Evolutionary conservation across 2,797 vertebrate species (phyloP).

Genomic region (Natrix natrix): DNA sequence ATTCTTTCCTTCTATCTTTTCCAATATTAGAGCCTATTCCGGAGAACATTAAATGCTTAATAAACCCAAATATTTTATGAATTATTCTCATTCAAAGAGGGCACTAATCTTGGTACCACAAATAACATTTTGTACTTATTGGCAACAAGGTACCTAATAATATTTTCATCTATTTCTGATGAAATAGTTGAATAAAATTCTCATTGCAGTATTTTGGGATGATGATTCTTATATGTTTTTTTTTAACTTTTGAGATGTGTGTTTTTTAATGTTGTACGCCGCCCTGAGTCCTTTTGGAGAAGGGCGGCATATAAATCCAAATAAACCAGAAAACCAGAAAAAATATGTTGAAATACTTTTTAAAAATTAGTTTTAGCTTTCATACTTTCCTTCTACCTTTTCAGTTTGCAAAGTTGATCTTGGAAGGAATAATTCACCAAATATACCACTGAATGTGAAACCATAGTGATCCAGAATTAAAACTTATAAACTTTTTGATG

Average conservation of each 20-base stretch:
- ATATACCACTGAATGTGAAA: background rate
- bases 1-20: background rate
- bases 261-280: too few relatives aligned
- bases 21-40: background rate
- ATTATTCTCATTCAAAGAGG: constrained; percentile 19
- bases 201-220: constrained; percentile 43
- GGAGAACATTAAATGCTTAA: constrained; percentile 1
- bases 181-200: constrained; percentile 41
- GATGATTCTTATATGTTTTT: constrained; percentile 21
- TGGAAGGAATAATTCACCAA: background rate
- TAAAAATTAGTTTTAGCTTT: constrained; percentile 23
- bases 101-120: background rate
- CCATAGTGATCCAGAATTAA: background rate
- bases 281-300: too few relatives aligned
- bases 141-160: background rate
- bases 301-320: too few relatives aligned
- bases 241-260: too few relatives aligned
- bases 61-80: constrained; percentile 6
- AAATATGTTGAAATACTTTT: constrained; percentile 41
- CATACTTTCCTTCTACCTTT: background rate
- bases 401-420: background rate
- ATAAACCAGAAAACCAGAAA: too few relatives aligned
- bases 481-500: background rate
- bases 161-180: constrained; percentile 32
- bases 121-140: background rate